These are phyloP conservation scores for Coluber constrictor DNA, from an alignment of 2,797 vertebrate genomes.

Conservation along the genomic window DNA sequence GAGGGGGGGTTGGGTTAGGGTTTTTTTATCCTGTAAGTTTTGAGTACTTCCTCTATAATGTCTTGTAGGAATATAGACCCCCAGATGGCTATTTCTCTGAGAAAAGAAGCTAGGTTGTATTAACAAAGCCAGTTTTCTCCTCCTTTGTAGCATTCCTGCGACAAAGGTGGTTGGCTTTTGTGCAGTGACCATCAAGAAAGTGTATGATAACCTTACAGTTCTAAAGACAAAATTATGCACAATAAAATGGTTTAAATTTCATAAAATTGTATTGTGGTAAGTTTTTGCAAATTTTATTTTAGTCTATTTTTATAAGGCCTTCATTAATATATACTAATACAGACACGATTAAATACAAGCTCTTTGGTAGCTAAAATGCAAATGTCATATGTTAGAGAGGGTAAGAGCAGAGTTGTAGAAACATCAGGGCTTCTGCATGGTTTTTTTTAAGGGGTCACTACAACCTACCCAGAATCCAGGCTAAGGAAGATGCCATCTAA, in stretches of 20 bases:
- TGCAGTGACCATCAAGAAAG: constrained; percentile 58
- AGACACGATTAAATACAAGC: neutral
- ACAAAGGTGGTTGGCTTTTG: constrained; percentile 59
- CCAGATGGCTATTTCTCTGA: constrained; percentile 41
- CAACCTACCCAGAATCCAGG: neutral
- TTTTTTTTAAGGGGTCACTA: neutral
- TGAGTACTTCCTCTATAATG: constrained; percentile 36
- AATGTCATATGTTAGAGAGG: neutral
- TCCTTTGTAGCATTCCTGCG: constrained; percentile 55
- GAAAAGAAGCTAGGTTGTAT: constrained; percentile 37
- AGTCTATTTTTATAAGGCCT: constrained; percentile 48
- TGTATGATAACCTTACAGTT: constrained; percentile 58
- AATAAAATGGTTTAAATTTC: constrained; percentile 74
- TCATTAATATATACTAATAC: constrained; percentile 32
- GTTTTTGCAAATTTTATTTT: constrained; percentile 40
- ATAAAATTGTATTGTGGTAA: constrained; percentile 62
- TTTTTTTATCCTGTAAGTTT: constrained; percentile 53
- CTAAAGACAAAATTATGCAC: constrained; percentile 74
- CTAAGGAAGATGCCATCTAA: neutral
- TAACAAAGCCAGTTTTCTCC: constrained; percentile 51
- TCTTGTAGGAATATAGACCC: constrained; percentile 29
- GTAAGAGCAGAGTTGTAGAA: neutral
- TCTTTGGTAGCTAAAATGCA: neutral
- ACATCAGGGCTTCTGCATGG: neutral
- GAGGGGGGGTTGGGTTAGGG: neutral